Conservation (phyloP, 35 echinoderm and acorn worm species). For the Ophioderma brevispina region DNA sequence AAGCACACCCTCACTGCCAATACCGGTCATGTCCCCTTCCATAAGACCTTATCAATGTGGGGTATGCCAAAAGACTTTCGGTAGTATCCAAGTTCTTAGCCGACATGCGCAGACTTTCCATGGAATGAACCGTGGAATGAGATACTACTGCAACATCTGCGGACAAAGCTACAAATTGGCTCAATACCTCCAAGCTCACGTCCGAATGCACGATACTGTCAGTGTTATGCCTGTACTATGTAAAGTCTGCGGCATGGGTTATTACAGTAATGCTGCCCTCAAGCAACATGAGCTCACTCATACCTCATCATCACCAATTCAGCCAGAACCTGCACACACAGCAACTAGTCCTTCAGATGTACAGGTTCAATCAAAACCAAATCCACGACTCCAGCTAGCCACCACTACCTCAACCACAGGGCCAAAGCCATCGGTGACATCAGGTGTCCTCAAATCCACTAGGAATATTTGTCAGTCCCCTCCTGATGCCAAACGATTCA, state of each 20-base stretch:
- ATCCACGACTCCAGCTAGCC: not conserved
- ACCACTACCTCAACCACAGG: not conserved
- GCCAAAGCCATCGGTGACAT: not conserved
- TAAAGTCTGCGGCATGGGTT: conserved; percentile 8
- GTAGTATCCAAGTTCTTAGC: conserved; percentile 29
- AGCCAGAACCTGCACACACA: not conserved
- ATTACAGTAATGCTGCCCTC: conserved; percentile 5
- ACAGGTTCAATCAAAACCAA: not conserved
- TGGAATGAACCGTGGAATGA: conserved; percentile 14
- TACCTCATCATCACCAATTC: not conserved
- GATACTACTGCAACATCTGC: conserved; percentile 16
- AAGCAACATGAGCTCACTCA: not conserved
- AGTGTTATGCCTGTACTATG: not conserved
- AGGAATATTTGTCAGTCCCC: not conserved
- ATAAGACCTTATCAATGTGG: conserved; percentile 33
- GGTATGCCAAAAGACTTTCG: conserved; percentile 32
- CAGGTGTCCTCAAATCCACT: not conserved
- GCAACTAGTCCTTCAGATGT: not conserved
- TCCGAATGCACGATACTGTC: conserved; percentile 19
- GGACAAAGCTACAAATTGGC: conserved; percentile 34
- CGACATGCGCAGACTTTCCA: conserved; percentile 26
- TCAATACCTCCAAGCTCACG: conserved; percentile 17
- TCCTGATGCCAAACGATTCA: not conserved
- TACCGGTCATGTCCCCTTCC: not conserved
- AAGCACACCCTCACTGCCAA: not conserved